Evolutionary conservation across 2,113 vertebrate species (phyloP).

Genomic region (cat (Felis catus)): DNA sequence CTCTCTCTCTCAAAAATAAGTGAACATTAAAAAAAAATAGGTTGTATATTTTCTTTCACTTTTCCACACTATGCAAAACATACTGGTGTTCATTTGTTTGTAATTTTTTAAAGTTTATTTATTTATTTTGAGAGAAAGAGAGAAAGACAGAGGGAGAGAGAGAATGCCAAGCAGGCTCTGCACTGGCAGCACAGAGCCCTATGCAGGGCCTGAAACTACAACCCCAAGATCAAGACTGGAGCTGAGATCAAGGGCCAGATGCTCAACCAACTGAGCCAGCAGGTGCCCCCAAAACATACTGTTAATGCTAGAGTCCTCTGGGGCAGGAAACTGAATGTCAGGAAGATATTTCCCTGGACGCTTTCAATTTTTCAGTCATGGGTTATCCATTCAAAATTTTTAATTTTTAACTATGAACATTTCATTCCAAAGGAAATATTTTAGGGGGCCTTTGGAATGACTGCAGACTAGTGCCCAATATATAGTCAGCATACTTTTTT

Average conservation of each 20-base stretch:
- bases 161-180: no score
- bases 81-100: neutral
- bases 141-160: no score
- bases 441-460: neutral
- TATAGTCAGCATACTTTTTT: neutral
- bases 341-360: neutral
- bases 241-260: no score
- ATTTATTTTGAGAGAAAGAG: no score
- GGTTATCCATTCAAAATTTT: neutral
- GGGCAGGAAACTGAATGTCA: neutral
- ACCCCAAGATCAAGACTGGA: no score
- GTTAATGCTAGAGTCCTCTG: neutral
- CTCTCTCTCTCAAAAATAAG: no score
- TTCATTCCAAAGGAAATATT: conserved; percentile 4
- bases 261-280: no score
- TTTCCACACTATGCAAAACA: neutral
- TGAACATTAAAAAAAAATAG: neutral
- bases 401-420: conserved; percentile 1
- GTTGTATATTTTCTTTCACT: neutral
- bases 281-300: neutral
- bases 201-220: no score
- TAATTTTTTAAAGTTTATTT: no score
- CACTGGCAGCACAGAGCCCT: no score
- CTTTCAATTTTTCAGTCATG: neutral
- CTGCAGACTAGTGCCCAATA: neutral